Evolutionary conservation across 2,113 vertebrate species (phyloP), one percentile per base, ranked within the genome.

Genomic region (Tenrec ecaudatus): DNA sequence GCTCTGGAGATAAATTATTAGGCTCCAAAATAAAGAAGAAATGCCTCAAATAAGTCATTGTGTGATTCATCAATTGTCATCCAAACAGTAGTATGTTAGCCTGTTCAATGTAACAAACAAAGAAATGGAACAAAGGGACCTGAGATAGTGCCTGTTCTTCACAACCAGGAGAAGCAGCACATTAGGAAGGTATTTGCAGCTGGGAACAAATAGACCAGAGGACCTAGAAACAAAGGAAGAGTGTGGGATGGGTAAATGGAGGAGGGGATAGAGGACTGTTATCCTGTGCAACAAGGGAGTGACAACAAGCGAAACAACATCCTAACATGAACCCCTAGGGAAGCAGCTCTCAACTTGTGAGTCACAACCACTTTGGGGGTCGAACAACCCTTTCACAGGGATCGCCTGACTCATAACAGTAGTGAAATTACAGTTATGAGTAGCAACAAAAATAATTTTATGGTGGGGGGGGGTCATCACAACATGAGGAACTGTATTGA

Each of bases 121-220:
- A 86, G n/a, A 69, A 36, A 80, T 14, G 27, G 25, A n/a, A 25
- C 33, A 23, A n/a, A 58, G 16, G 71, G 23, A n/a, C 40, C 47
- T 7, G 33, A 83, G 58, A 29, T 27, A 14, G 33, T 33, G 29
- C 25, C 6, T 19, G 6, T 7, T 15, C 60, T 71, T 58, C 20
- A 0, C 2, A 14, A 19, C 10, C 43, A 43, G 62, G 33, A 82
- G 88, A 78, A 27, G 31, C 25, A n/a, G 1, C 6, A 29, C 10
- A 5, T 0, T 25, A 20, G 62, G 3, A 14, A 53, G 25, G 2
- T n/a, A 0, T 64, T 53, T 10, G 2, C 53, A 38, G 31, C 7
- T 33, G 5, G 15, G 33, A 71, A 33, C 23, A 85, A 58, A 43
- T 0, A 12, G 38, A 22, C 16, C 20, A 22, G 23, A 19, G 43